Base-by-base conservation (phyloP, 2,888 invertebrate species). In the Ectemnius lituratus region DNA sequence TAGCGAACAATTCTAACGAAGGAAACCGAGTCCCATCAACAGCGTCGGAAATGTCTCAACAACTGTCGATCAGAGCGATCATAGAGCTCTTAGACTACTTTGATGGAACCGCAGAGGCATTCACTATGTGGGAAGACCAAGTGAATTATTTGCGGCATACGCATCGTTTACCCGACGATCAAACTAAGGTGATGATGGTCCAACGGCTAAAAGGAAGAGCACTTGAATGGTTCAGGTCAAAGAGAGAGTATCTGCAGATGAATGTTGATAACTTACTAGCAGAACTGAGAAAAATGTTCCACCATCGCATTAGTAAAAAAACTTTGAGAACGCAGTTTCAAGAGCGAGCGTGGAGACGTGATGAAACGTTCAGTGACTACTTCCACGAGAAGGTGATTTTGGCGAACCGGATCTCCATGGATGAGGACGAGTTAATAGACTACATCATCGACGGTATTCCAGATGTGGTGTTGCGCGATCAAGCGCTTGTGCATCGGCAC, bases 351-450 rank as follows among this genome's bases (percentile, higher is more conserved):
- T 78, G 76, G 78, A 69, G 47, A 27, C 58, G 45, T 4, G 62
- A 69, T 16, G 73, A 73, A 27, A 62, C 74, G 4, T 78, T 78
- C 37, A 62, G 23, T 11, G 70, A 66, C 2, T 72, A 72, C 20
- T 16, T 67, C 20, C 63, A 67, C 45, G 61, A 67, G 5, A 67
- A 67, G 46, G 56, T 72, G 28, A 62, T 62, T 11, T 13, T 71
- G 27, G 71, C 27, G 2, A 71, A 71, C 45, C 58, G 61, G 16
- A 14, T 67, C 14, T 11, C 18, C 16, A 37, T 71, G 16, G 28
- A 56, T 16, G 59, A 66, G 11, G 20, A 27, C 14, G 71, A 71
- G 23, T 11, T 58, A 0, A 14, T 61, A 1, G 70, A 70, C 2
- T 70, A 65, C 46, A 61, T 65, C 1, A 65, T 70, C 28, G n/a